phyloP scores from a whole-genome alignment of 2,888 invertebrate species.

The Cephus nigrinus region DNA sequence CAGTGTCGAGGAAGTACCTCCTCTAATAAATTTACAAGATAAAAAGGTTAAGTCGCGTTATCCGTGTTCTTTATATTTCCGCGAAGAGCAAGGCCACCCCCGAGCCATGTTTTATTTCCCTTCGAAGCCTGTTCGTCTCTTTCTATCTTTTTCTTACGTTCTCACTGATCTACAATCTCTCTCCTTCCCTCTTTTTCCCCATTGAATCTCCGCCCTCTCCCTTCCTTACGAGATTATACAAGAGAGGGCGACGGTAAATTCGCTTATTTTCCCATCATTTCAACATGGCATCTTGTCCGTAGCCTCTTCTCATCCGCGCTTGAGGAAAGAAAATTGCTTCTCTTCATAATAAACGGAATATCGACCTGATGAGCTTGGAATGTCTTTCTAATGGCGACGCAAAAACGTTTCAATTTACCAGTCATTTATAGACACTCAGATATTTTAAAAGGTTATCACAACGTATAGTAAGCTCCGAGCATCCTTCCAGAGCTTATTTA shows the following conservation, averaged over 20 bases:
- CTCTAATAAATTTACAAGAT: slow-evolving; percentile 65
- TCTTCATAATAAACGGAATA: slow-evolving; percentile 60
- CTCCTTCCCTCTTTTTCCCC: slow-evolving; percentile 8
- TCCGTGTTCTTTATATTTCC: slow-evolving; percentile 66
- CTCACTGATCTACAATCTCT: slow-evolving; percentile 11
- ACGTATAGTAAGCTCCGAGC: too few relatives aligned
- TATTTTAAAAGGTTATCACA: too few relatives aligned
- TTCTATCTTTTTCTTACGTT: slow-evolving; percentile 10
- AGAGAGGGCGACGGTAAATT: slow-evolving; percentile 57
- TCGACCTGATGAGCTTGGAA: slow-evolving; percentile 59
- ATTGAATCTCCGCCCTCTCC: slow-evolving; percentile 4
- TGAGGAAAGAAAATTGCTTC: slow-evolving; percentile 63
- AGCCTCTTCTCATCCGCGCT: slow-evolving; percentile 56
- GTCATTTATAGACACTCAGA: background rate
- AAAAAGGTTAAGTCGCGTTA: slow-evolving; percentile 65
- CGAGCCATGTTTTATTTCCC: slow-evolving; percentile 19
- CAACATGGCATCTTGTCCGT: slow-evolving; percentile 61
- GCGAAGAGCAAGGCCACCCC: slow-evolving; percentile 39
- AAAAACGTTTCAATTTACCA: slow-evolving; percentile 40
- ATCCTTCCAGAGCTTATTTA: too few relatives aligned
- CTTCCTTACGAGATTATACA: slow-evolving; percentile 13
- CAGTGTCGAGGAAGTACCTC: slow-evolving; percentile 45
- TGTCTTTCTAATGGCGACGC: slow-evolving; percentile 31
- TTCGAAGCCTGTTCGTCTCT: slow-evolving; percentile 28
- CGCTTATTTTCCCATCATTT: slow-evolving; percentile 65